Conservation (phyloP, 2,797 vertebrate species). For the Petrocephalus sullivani region DNA sequence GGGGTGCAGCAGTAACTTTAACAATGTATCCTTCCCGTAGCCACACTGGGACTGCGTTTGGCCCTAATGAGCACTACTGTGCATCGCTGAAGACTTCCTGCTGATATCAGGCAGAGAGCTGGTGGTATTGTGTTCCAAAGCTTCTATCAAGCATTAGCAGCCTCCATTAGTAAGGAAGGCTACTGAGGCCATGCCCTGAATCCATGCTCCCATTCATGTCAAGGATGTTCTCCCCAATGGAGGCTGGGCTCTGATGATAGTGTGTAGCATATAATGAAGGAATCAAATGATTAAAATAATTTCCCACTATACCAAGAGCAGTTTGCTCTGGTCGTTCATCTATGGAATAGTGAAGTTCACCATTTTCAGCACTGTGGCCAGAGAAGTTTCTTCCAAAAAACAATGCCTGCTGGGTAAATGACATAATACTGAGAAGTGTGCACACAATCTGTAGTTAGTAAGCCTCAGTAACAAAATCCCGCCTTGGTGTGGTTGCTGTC, state of each 20-base stretch:
- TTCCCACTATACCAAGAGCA: not conserved
- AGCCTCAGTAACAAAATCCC: not conserved
- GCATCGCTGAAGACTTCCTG: not conserved
- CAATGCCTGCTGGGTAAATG: not conserved
- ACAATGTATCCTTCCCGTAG: not conserved
- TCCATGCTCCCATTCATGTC: not conserved
- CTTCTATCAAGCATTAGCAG: not conserved
- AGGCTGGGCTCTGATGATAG: not conserved
- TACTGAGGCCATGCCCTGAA: not conserved
- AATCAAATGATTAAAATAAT: slow-evolving; percentile 9
- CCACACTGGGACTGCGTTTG: not conserved
- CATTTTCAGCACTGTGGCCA: not conserved
- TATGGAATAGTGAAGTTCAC: not conserved
- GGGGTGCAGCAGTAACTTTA: not conserved
- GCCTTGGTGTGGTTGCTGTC: not conserved
- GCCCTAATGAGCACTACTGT: not conserved
- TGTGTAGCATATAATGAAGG: slow-evolving; percentile 1
- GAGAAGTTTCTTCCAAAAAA: not conserved
- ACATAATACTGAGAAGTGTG: not conserved
- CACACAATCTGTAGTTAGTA: not conserved
- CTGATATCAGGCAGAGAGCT: not conserved
- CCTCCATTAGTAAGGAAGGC: not conserved
- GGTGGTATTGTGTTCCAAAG: not conserved
- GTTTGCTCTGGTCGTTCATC: not conserved
- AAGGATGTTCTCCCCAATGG: not conserved